Evolutionary conservation across 1,140 invertebrate genomes (phyloP).

Genomic region (Cotesia chilonis): DNA sequence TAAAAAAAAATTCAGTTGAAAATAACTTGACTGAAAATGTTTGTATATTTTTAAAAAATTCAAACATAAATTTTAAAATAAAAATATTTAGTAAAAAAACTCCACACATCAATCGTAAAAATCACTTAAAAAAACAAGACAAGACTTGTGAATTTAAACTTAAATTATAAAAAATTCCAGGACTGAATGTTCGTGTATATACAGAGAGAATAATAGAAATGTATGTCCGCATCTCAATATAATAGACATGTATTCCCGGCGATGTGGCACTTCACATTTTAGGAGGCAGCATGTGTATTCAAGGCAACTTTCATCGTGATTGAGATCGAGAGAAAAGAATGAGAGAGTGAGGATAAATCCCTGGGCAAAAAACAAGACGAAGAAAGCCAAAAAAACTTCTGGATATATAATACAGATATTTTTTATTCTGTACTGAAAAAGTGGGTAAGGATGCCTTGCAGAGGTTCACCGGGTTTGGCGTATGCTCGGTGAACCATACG

Average conservation of each 20-base stretch:
- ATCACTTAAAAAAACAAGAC: neutral
- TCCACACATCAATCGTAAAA: slow-evolving; percentile 11
- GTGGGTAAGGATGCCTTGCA: no score
- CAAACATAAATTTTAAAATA: slow-evolving; percentile 1
- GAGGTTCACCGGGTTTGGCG: slow-evolving; percentile 36
- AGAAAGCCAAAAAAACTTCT: neutral
- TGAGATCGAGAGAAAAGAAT: slow-evolving; percentile 16
- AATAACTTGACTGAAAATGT: neutral
- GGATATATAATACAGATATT: slow-evolving; percentile 12
- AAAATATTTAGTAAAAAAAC: no score
- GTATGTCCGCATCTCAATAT: slow-evolving; percentile 33
- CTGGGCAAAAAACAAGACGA: neutral
- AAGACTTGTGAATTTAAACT: slow-evolving; percentile 15
- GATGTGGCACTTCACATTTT: slow-evolving; percentile 19
- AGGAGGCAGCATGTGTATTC: slow-evolving; percentile 19
- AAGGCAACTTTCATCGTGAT: slow-evolving; percentile 23
- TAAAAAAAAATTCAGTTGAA: neutral
- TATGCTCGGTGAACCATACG: slow-evolving; percentile 51
- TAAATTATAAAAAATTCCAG: slow-evolving; percentile 3
- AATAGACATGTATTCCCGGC: slow-evolving; percentile 39
- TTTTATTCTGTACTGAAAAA: neutral
- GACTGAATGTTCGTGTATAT: neutral
- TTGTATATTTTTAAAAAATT: neutral
- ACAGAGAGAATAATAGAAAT: slow-evolving; percentile 40
- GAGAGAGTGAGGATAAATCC: neutral